Evolutionary conservation across 1,140 invertebrate genomes (phyloP).

Genomic region (Trichonephila clavata): DNA sequence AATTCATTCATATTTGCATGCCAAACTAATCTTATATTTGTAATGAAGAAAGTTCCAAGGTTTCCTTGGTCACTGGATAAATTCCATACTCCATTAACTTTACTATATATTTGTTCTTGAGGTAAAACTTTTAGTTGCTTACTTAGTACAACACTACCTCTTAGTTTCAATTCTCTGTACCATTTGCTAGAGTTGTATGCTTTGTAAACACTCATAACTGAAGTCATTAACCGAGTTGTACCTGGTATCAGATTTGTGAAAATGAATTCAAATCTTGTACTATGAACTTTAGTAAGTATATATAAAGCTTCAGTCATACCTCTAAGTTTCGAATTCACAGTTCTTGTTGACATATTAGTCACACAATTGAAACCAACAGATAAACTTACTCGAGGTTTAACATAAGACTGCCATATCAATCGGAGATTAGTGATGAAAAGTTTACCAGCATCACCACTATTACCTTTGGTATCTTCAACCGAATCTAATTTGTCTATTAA

Average conservation of each 20-base stretch:
- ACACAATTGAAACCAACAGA: constrained; percentile 94
- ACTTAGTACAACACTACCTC: constrained; percentile 91
- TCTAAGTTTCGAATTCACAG: constrained; percentile 91
- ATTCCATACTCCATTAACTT: constrained; percentile 94
- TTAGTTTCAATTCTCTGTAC: constrained; percentile 95
- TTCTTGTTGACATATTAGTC: constrained; percentile 88
- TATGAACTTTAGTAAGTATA: constrained; percentile 91
- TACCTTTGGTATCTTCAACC: constrained; percentile 99
- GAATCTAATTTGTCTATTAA: constrained; percentile 94
- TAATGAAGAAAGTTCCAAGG: constrained; percentile 95
- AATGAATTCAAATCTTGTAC: constrained; percentile 96
- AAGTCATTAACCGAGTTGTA: constrained; percentile 92
- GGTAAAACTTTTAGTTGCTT: constrained; percentile 93
- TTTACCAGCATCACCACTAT: constrained; percentile 91
- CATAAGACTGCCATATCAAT: constrained; percentile 94
- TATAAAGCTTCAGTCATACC: constrained; percentile 94
- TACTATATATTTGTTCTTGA: constrained; percentile 91
- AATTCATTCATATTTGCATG: constrained; percentile 97
- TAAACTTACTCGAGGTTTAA: constrained; percentile 93
- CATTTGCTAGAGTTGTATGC: constrained; percentile 94
- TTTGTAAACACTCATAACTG: constrained; percentile 89
- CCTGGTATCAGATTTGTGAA: constrained; percentile 95
- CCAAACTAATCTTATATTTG: constrained; percentile 98
- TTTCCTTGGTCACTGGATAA: constrained; percentile 96
- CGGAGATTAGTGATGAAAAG: constrained; percentile 94